Base-by-base conservation (phyloP, 2,797 vertebrate genomes). In the Varecia variegata region DNA sequence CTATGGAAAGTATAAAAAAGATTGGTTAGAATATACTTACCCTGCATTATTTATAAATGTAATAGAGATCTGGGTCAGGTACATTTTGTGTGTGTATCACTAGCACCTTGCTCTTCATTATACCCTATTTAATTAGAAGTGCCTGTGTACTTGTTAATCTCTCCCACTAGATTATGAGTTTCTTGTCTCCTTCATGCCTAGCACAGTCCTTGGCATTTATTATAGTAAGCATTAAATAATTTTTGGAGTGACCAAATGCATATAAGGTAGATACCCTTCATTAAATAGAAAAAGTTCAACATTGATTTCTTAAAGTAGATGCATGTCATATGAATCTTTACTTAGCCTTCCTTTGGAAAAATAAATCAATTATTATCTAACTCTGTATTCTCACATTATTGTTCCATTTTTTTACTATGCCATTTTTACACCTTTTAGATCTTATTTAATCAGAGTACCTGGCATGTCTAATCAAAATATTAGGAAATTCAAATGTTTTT, bases 401-500 rank as follows among this genome's bases (percentile, higher is more conserved):
- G 25, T 67, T 71, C 40, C 38, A 30, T 94, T 3, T 0, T 84
- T 85, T 45, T 23, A 91, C 67, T 89, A 38, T 56, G 52, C 38
- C 54, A 88, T 77, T 95, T 10, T 0, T 77, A 73, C 25, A 70
- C 45, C 32, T 21, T 77, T 70, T 80, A 88, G 9, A 90, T 58
- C 50, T 62, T 82, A 95, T 90, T 73, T 80, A 95, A 90, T 92
- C 73, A 87, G 3, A 91, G 45, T 84, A 13, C 67, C 79, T 85
- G 12, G 50, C 86, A 81, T 83, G 54, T 81, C 88, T 95, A 96
- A 93, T 95, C 54, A 97, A 97, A 97, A 94, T 56, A 85, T 7
- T 1, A 76, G 23, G n/a, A 96, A 94, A 97, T 96, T 90, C 20
- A 89, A 92, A 74, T 89, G 70, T 45, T 35, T 91, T 43, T 43